These are phyloP conservation scores for Rosalia funebris DNA, from an alignment of 2,888 invertebrate genomes.

Conservation along the genomic window DNA sequence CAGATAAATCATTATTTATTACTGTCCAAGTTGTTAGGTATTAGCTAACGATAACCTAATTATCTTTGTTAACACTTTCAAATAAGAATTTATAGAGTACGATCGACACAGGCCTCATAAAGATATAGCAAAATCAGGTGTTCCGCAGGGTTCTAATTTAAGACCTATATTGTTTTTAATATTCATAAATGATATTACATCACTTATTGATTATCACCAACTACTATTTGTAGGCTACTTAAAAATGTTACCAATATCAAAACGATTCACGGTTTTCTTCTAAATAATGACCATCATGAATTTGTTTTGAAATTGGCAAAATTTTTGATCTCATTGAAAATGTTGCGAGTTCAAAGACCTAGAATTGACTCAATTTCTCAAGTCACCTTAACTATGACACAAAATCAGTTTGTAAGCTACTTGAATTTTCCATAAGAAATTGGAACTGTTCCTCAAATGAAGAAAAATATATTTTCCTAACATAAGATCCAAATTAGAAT, in stretches of 20 bases:
- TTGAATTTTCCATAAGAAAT: too few species aligned
- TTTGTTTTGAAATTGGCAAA: too few species aligned
- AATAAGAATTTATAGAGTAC: neutral
- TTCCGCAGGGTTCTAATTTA: neutral
- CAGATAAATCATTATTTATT: neutral
- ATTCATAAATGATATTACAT: neutral
- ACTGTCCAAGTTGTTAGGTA: neutral
- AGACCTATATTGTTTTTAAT: neutral
- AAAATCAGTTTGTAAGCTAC: too few species aligned
- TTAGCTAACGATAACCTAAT: neutral
- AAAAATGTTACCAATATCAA: neutral
- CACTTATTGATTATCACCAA: neutral
- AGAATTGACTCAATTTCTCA: too few species aligned
- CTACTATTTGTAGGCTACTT: neutral
- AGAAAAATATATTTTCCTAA: too few species aligned
- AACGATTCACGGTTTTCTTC: neutral
- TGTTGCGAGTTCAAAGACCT: too few species aligned
- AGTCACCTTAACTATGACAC: too few species aligned
- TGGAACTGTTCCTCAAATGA: too few species aligned
- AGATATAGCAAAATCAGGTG: neutral
- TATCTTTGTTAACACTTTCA: neutral
- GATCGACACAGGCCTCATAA: neutral
- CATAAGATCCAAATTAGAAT: too few species aligned
- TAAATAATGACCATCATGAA: neutral
- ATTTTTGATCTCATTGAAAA: too few species aligned